Evolutionary conservation across 2,888 invertebrate genomes (phyloP).

Genomic region (Eumerus sabulonum): DNA sequence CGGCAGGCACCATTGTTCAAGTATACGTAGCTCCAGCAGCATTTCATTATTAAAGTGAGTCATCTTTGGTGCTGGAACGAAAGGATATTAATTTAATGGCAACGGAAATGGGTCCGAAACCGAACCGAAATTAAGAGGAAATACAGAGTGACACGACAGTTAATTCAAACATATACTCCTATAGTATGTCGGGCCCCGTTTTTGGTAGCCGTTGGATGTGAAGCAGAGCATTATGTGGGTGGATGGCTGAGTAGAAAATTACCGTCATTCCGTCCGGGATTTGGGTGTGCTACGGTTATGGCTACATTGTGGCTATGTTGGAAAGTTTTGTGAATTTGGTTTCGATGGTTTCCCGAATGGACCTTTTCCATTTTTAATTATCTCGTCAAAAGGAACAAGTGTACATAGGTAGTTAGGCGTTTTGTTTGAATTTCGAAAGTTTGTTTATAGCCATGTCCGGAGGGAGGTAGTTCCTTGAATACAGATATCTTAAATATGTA

Average conservation of each 20-base stretch:
- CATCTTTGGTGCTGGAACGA: conserved; percentile 54
- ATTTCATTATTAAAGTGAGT: conserved; percentile 66
- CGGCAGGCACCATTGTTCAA: background rate
- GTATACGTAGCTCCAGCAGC: conserved; percentile 11
- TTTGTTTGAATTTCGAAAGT: conserved; percentile 4
- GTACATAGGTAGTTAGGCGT: background rate
- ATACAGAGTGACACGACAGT: conserved; percentile 19
- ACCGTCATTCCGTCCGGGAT: conserved; percentile 51
- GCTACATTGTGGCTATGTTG: conserved; percentile 3
- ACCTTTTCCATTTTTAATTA: conserved; percentile 52
- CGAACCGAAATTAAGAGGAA: conserved; percentile 39
- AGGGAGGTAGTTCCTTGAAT: too few species aligned
- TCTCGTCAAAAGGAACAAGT: conserved; percentile 23
- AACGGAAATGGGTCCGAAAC: conserved; percentile 60
- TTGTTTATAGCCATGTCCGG: background rate
- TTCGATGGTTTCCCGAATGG: conserved; percentile 42
- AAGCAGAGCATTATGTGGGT: conserved; percentile 16
- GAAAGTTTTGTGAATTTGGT: conserved; percentile 45
- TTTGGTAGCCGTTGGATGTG: background rate
- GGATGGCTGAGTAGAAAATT: conserved; percentile 52
- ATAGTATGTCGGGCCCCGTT: conserved; percentile 22
- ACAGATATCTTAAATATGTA: too few species aligned
- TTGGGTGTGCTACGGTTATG: conserved; percentile 36
- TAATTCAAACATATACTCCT: conserved; percentile 27
- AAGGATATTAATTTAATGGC: conserved; percentile 67